A percentile compares a stretch with the other conserved stretches of the same genome.
Conservation (phyloP, 2,113 vertebrate genomes). For the Dromiciops gliroides region DNA sequence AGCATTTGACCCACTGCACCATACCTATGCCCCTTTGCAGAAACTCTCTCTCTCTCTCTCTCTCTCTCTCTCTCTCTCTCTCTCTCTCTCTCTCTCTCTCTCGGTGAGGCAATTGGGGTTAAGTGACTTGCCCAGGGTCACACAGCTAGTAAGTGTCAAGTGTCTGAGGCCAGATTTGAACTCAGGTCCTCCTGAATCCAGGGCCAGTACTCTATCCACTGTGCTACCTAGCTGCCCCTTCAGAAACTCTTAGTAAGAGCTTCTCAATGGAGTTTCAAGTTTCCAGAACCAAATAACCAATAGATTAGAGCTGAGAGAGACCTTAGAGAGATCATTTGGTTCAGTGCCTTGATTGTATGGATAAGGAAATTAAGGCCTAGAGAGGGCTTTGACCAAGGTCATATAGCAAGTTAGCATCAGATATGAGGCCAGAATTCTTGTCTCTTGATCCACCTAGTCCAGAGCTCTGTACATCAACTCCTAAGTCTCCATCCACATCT, state of each 20-base stretch:
- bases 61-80: too few species aligned
- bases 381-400: not conserved
- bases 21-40: not conserved
- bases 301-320: not conserved
- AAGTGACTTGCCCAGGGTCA: too few species aligned
- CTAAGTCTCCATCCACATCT: not conserved
- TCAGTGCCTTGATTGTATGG: not conserved
- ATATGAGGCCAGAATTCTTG: not conserved
- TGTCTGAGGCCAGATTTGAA: too few species aligned
- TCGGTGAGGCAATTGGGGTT: too few species aligned
- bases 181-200: not conserved
- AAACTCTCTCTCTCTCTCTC: too few species aligned
- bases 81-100: too few species aligned
- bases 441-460: not conserved
- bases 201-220: not conserved
- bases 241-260: not conserved
- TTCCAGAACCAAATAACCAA: not conserved
- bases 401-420: not conserved
- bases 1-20: not conserved
- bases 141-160: too few species aligned
- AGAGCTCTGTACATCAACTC: not conserved
- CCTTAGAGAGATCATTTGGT: not conserved
- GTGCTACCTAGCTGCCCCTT: not conserved
- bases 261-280: not conserved
- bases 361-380: not conserved